A percentile compares a stretch with the other conserved stretches of the same genome.
These are phyloP conservation scores for Alfaro cultratus DNA, from an alignment of 2,797 vertebrate genomes.

Conservation along the genomic window DNA sequence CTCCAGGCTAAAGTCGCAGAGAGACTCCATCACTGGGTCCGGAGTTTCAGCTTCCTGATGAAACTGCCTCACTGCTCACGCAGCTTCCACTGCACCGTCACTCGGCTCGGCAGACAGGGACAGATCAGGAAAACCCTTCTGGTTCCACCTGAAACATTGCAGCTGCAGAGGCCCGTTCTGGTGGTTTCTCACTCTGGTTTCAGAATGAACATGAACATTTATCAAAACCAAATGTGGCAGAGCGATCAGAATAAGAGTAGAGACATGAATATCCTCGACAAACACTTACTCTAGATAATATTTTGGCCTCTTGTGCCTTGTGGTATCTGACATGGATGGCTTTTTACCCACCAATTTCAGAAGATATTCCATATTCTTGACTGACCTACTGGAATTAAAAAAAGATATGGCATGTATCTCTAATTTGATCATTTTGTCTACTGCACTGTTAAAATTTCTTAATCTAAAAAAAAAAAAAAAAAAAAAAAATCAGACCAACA, in stretches of 20 bases:
- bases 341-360: not conserved
- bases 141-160: too few relatives aligned
- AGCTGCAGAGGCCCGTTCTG: too few relatives aligned
- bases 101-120: too few relatives aligned
- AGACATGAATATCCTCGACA: not conserved
- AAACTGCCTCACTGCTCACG: too few relatives aligned
- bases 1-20: too few relatives aligned
- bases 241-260: not conserved
- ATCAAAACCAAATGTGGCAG: not conserved
- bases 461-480: too few relatives aligned
- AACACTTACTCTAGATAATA: not conserved
- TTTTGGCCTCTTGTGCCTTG: not conserved
- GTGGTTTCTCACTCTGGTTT: not conserved
- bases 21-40: too few relatives aligned
- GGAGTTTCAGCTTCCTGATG: too few relatives aligned
- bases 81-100: too few relatives aligned
- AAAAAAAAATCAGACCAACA: not conserved
- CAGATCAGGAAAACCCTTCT: too few relatives aligned
- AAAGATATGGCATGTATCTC: not conserved
- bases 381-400: not conserved
- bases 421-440: not conserved
- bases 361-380: not conserved
- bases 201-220: not conserved
- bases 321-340: not conserved
- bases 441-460: not conserved